phyloP scores from a whole-genome alignment of 1,140 invertebrate species.

The Spodoptera frugiperda region DNA sequence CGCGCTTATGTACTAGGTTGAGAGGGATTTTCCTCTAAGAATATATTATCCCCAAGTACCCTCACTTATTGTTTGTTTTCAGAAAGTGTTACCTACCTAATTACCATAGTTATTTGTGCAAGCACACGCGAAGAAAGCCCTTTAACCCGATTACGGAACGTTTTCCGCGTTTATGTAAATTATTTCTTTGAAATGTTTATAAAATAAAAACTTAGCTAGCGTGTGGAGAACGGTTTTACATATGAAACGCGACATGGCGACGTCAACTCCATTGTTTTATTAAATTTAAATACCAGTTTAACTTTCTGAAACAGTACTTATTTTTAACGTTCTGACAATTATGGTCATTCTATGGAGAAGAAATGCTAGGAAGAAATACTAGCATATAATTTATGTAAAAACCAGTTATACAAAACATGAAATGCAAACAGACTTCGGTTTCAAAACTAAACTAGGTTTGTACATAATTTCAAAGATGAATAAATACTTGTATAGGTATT shows the following conservation, averaged over 20 bases:
- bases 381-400: background rate
- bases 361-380: background rate
- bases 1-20: no score
- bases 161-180: slow-evolving; percentile 51
- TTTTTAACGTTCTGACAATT: background rate
- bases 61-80: no score
- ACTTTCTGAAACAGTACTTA: slow-evolving; percentile 22
- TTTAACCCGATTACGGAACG: background rate
- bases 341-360: no score
- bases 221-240: slow-evolving; percentile 49
- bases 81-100: no score
- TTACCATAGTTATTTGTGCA: background rate
- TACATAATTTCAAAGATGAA: no score
- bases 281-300: slow-evolving; percentile 7
- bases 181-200: slow-evolving; percentile 40
- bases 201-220: slow-evolving; percentile 36
- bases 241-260: slow-evolving; percentile 47
- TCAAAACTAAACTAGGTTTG: no score
- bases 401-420: no score
- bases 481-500: no score
- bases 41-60: no score
- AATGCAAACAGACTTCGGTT: slow-evolving; percentile 9
- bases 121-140: slow-evolving; percentile 8
- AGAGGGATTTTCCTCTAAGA: no score
- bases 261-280: slow-evolving; percentile 36